A percentile compares a stretch with the other conserved stretches of the same genome.
Evolutionary conservation across 1,140 invertebrate genomes (phyloP).

Genomic region (Lineus longissimus): DNA sequence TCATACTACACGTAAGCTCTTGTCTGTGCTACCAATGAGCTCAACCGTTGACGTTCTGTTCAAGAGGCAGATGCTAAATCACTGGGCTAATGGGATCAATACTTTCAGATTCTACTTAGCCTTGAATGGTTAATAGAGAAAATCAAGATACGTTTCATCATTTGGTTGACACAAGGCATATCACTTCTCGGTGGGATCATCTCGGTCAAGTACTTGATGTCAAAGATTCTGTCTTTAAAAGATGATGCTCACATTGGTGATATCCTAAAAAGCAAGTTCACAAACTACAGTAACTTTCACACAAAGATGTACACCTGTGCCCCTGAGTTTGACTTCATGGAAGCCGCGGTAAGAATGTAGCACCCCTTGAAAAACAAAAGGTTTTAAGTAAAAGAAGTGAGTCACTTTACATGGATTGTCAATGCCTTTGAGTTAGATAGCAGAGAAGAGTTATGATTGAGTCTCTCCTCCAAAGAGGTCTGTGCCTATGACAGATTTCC

Average conservation of each 20-base stretch:
- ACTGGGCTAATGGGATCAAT: too few relatives aligned
- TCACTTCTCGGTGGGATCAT: conserved; percentile 48
- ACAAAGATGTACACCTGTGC: conserved; percentile 81
- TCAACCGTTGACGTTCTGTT: too few relatives aligned
- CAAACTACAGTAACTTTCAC: conserved; percentile 72
- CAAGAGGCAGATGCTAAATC: too few relatives aligned
- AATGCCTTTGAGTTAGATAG: too few relatives aligned
- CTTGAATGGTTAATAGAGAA: conserved; percentile 48
- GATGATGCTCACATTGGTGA: conserved; percentile 74
- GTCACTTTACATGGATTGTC: too few relatives aligned
- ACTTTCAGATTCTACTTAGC: conserved; percentile 47
- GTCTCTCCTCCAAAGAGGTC: too few relatives aligned
- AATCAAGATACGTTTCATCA: conserved; percentile 31
- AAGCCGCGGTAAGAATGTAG: conserved; percentile 50
- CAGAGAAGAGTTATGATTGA: too few relatives aligned
- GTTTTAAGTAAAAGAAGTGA: too few relatives aligned
- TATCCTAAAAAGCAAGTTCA: conserved; percentile 72
- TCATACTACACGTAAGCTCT: too few relatives aligned
- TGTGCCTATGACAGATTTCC: too few relatives aligned
- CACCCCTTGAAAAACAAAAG: too few relatives aligned
- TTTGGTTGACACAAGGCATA: conserved; percentile 44
- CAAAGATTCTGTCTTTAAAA: conserved; percentile 53
- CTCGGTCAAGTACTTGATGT: conserved; percentile 54
- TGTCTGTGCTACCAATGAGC: too few relatives aligned
- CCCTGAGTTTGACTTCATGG: conserved; percentile 78